Base-by-base conservation (phyloP, 2,113 vertebrate genomes). In the Etheostoma spectabile region DNA sequence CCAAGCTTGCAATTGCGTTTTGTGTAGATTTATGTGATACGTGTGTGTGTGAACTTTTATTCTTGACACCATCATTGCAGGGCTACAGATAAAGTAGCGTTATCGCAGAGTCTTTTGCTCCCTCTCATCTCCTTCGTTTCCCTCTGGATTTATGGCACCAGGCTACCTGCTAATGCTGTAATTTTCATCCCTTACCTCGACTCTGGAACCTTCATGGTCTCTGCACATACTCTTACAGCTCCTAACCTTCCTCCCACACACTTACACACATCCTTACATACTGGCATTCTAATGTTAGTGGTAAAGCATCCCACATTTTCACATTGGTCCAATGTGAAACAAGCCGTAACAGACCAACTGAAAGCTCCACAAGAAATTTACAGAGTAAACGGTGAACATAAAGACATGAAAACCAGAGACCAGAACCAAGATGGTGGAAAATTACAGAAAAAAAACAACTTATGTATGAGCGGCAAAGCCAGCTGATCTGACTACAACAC, bases 101-200 rank as follows among this genome's bases (percentile, higher is more conserved):
- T 73, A 55, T 55, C 42, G 64, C 51, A 27, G 51, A 22, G 3
- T 61, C 49, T 77, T 52, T 49, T 61, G 42, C 63, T 69, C 13
- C 4, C 19, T 86, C 24, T 66, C 30, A 68, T 66, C 48, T 49
- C 60, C 38, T 71, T 80, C 64, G 33, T 70, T 70, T 88, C 60
- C 59, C 30, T 35, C 22, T 59, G 60, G 53, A 80, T 86, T 86
- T 68, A 70, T 55, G 42, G 59, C 63, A 19, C 64, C 56, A 72
- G 16, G 64, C 38, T 66, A 38, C 10, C 38, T 8, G 10, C 38
- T 38, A 38, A 38, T 38, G 38, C 2, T 8, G 2, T 38, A 38
- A 38, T 38, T 38, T 10, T 38, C 52, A 56, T 56, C 42, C 83
- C 66, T 80, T 21, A 60, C 16, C 67, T 89, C 49, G 55, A n/a